Evolutionary conservation across 2,888 invertebrate genomes (phyloP).

Genomic region (Cantharis lateralis): DNA sequence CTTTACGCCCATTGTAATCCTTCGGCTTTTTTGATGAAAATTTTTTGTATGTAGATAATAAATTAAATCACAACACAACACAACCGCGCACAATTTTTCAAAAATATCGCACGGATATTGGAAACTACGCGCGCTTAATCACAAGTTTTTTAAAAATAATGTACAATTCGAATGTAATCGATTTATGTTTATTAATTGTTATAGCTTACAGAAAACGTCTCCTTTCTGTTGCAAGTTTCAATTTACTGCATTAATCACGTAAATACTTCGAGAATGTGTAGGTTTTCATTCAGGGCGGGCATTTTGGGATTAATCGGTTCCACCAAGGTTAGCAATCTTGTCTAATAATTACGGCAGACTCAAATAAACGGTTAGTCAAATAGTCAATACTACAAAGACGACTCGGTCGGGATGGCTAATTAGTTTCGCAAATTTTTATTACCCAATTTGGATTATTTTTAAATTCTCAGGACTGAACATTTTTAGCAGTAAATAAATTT

Average conservation of each 20-base stretch:
- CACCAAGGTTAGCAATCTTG: conserved; percentile 31
- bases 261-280: conserved; percentile 57
- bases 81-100: neutral
- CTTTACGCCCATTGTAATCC: neutral
- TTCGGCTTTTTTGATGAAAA: neutral
- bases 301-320: conserved; percentile 36
- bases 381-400: neutral
- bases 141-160: neutral
- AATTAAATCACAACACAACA: neutral
- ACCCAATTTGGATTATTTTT: too few relatives aligned
- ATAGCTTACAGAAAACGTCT: conserved; percentile 43
- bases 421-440: neutral
- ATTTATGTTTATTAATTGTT: neutral
- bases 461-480: too few relatives aligned
- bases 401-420: neutral
- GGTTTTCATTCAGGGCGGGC: conserved; percentile 58
- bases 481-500: too few relatives aligned
- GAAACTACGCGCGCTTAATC: neutral
- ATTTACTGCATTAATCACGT: conserved; percentile 59
- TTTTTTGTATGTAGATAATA: neutral
- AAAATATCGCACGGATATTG: neutral
- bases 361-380: neutral
- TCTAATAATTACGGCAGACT: neutral
- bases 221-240: conserved; percentile 53
- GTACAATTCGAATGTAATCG: neutral